phyloP scores from a whole-genome alignment of 2,113 vertebrate species.

The Ciconia boyciana region DNA sequence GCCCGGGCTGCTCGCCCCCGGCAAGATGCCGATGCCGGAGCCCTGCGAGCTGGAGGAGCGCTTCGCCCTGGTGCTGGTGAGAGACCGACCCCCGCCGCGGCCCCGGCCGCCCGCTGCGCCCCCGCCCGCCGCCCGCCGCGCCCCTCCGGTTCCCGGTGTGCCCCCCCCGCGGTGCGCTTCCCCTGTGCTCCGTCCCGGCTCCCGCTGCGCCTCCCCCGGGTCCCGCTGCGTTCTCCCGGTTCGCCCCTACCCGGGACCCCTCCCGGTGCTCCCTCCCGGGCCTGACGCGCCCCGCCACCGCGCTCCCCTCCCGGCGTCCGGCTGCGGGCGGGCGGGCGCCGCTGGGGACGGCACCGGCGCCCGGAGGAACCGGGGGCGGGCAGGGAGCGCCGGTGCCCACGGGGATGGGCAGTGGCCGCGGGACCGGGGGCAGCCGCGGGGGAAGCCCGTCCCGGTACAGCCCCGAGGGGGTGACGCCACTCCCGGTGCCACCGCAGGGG shows the following conservation, averaged over 20 bases:
- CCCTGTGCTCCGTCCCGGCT: neutral
- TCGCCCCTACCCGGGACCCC: neutral
- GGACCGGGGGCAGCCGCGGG: neutral
- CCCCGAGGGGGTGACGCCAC: neutral
- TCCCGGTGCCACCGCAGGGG: neutral
- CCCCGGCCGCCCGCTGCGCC: neutral
- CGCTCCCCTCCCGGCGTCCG: neutral
- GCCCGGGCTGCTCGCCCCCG: slow-evolving; percentile 76
- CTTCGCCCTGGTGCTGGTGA: slow-evolving; percentile 94
- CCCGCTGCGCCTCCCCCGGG: neutral
- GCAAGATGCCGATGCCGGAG: slow-evolving; percentile 96
- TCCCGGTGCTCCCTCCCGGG: neutral
- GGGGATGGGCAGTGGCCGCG: neutral
- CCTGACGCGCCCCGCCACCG: neutral
- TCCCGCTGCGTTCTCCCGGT: neutral
- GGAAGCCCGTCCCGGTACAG: neutral
- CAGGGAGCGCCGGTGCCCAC: neutral
- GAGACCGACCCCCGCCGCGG: slow-evolving; percentile 28
- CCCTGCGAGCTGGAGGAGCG: slow-evolving; percentile 92
- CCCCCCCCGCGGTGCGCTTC: neutral
- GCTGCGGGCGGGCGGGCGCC: neutral
- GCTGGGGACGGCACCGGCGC: neutral
- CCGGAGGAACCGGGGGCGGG: neutral
- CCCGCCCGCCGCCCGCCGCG: neutral
- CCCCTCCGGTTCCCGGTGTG: neutral